Base-by-base conservation (phyloP, 1,140 invertebrate species). In the Drosophila ohnishii region DNA sequence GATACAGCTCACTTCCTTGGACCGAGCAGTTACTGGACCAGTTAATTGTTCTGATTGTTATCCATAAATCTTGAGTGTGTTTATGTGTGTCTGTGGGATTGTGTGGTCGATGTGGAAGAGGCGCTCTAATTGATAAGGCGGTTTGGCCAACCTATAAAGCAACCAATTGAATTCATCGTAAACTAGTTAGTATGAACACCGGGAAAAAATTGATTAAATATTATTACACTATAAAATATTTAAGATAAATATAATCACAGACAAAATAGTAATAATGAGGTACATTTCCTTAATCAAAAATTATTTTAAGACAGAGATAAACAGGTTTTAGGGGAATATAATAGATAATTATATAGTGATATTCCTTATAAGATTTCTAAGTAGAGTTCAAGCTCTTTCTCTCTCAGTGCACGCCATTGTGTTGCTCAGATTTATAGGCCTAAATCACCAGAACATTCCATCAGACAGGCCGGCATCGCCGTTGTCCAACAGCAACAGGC, bases 1-100 rank as follows among this genome's bases (percentile, higher is more conserved):
- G 37, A 72, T 16, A 67, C 39, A 32, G 35, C 65, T 56, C 39
- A 70, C 70, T 58, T 61, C 50, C 59, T 55, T 16, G 53, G 37
- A 48, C 42, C 60, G 45, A n/a, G 13, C 47, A 39, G 51, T 69
- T 83, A 69, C 59, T 64, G 63, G 59, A 25, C 60, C 65, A 65
- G 66, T 74, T 87, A 86, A 86, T 86, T 86, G 83, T 73, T 80
- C 78, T 76, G 83, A 86, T 87, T 87, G 83, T 63, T 61, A 47
- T 53, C 76, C 80, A 88, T 88, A 88, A 86, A 86, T 86, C 83
- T 82, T 45, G 47, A 60, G 32, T 47, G 58, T 61, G 61, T 69
- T 40, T 80, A 40, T 48, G 35, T 39, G 37, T 51, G 32, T 22
- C 5, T 19, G 2, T n/a, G 47, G 25, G 47, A 50, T 22, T 70